Evolutionary conservation across 2,113 vertebrate species (phyloP).

Genomic region (Labeo catla): DNA sequence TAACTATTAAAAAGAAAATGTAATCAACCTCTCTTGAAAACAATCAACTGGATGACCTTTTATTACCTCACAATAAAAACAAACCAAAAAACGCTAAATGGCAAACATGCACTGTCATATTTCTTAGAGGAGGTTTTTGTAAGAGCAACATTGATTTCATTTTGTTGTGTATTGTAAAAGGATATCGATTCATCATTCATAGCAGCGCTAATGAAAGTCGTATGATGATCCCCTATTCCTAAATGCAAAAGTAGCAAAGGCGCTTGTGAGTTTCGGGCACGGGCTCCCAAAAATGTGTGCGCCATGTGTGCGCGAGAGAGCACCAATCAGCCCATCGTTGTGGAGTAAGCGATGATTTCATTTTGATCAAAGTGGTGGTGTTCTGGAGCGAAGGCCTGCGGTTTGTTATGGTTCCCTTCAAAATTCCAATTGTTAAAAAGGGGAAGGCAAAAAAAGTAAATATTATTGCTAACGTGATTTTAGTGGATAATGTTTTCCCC

Average conservation of each 20-base stretch:
- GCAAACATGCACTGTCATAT: background rate
- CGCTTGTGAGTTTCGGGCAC: constrained; percentile 11
- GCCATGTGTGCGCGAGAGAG: constrained; percentile 64
- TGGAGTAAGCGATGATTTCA: constrained; percentile 68
- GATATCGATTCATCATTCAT: background rate
- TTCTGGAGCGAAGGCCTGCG: constrained; percentile 43
- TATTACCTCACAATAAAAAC: background rate
- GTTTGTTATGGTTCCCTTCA: constrained; percentile 70
- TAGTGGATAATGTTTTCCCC: constrained; percentile 56
- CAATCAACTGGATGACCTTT: background rate
- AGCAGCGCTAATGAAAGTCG: constrained; percentile 2
- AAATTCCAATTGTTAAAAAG: constrained; percentile 62
- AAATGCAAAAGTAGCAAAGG: background rate
- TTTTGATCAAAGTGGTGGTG: constrained; percentile 66
- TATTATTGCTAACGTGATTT: constrained; percentile 68
- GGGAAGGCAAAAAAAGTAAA: constrained; percentile 60
- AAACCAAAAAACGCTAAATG: background rate
- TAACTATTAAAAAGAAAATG: background rate
- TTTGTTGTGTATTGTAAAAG: constrained; percentile 1
- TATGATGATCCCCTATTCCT: background rate
- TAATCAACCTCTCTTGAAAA: background rate
- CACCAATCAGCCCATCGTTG: constrained; percentile 58
- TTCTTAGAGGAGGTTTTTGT: constrained; percentile 13
- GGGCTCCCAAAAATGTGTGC: constrained; percentile 61
- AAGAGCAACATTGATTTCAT: background rate